Base-by-base conservation (phyloP, 2,113 vertebrate genomes). In the Cyanocitta stelleri region DNA sequence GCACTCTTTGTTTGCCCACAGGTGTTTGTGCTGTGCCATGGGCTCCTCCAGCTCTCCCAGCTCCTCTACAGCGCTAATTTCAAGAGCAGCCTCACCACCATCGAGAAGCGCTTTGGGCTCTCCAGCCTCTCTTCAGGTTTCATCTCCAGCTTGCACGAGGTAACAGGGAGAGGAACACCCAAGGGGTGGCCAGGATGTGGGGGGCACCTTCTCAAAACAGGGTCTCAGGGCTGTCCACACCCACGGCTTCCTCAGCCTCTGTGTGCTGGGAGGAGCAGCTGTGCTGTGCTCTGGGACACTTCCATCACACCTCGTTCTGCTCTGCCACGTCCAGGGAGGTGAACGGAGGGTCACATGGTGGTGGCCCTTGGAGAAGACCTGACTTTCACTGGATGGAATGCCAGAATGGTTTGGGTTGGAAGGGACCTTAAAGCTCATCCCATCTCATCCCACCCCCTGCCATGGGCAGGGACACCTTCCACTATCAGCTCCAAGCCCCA, bases 71-170 rank as follows among this genome's bases (percentile, higher is more conserved):
- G 98, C 0, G 97, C 99, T 78, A 99, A 99, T 98, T 99, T 99
- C 98, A 99, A 99, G 97, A 99, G 99, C 98, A 99, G 98, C 97
- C 99, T 99, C 95, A 99, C 98, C 90, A 99, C 99, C n/a, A 99
- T 99, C 2, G 99, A 99, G 98, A 98, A 98, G 76, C 99, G 99
- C 96, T 99, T 99, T 6, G 99, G 99, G 29, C 99, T 99, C 90
- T 99, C 98, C 97, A 99, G 99, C 83, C 98, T 98, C 89, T 99
- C 99, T 8, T 99, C 99, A 0, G 99, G 99, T 32, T 98, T 99
- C 95, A 99, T 99, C 96, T 99, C 99, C 95, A 99, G 99, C 85
- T 95, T 99, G 73, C 98, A 99, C 1, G 99, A 99, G 99, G 99
- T 99, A 96, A 97, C 54, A 12, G 62, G n/a, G 61, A 61, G 16